These are phyloP conservation scores for Noctua janthe DNA, from an alignment of 2,888 invertebrate species.

Conservation along the genomic window DNA sequence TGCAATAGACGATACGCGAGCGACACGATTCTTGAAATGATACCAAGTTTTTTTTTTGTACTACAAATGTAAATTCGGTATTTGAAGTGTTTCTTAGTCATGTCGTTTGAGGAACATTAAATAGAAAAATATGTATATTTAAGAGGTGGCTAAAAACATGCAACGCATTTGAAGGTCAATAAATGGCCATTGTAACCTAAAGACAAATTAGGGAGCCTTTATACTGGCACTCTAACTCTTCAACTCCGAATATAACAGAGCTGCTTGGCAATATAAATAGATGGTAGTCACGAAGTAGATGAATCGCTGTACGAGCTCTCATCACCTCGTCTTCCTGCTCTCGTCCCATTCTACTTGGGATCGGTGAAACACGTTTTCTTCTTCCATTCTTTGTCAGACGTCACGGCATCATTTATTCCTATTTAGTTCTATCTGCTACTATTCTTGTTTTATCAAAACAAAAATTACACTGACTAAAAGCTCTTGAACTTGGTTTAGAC, in stretches of 20 bases:
- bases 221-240: not conserved
- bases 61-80: too few species aligned
- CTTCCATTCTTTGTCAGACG: not conserved
- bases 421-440: not conserved
- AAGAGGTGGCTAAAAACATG: not conserved
- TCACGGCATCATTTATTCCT: not conserved
- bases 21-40: conserved; percentile 20
- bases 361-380: not conserved
- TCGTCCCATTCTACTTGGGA: not conserved
- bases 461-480: not conserved
- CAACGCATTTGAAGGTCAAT: not conserved
- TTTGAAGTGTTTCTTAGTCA: not conserved
- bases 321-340: not conserved
- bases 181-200: too few species aligned
- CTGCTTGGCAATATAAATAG: not conserved
- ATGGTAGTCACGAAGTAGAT: not conserved
- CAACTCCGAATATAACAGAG: not conserved
- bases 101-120: not conserved
- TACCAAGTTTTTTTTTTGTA: not conserved
- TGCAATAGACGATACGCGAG: not conserved
- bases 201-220: too few species aligned
- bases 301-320: not conserved
- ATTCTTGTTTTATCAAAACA: not conserved
- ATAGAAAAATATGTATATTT: not conserved
- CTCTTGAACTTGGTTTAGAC: not conserved